phyloP scores from a whole-genome alignment of 23 tunicate genomes.

The Corella eumyota region DNA sequence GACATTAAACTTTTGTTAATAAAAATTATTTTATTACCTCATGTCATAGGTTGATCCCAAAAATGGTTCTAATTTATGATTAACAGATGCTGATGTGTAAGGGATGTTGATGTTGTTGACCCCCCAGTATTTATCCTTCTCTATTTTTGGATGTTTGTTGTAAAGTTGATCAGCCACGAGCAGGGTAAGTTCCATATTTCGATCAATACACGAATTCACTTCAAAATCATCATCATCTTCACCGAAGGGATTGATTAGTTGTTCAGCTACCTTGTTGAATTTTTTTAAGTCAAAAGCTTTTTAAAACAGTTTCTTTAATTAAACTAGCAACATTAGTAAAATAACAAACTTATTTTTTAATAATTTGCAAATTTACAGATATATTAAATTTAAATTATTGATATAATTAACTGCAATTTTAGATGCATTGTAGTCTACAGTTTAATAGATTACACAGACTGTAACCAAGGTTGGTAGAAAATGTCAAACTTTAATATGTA shows the following conservation, averaged over 20 bases:
- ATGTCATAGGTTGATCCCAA: constrained; percentile 87
- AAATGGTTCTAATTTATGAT: constrained; percentile 71
- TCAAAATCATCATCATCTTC: constrained; percentile 97
- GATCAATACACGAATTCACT: constrained; percentile 74
- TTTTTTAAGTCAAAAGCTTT: no score
- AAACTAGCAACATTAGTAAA: no score
- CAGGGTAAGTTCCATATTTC: constrained; percentile 78
- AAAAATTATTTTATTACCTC: constrained; percentile 45
- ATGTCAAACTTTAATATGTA: no score
- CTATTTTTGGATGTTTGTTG: constrained; percentile 67
- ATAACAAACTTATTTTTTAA: no score
- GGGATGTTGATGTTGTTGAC: constrained; percentile 43
- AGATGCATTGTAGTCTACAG: no score
- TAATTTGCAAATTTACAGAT: no score
- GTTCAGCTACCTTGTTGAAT: constrained; percentile 89
- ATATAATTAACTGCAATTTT: no score
- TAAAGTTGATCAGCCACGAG: constrained; percentile 73
- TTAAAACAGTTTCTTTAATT: no score
- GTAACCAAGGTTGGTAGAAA: no score
- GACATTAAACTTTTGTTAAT: no score
- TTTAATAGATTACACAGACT: no score
- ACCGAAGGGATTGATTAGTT: constrained; percentile 89
- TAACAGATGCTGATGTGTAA: constrained; percentile 65
- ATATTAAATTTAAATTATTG: no score
- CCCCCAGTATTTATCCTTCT: constrained; percentile 74